phyloP scores from a whole-genome alignment of 2,888 invertebrate species.

The Yponomeuta evonymella region DNA sequence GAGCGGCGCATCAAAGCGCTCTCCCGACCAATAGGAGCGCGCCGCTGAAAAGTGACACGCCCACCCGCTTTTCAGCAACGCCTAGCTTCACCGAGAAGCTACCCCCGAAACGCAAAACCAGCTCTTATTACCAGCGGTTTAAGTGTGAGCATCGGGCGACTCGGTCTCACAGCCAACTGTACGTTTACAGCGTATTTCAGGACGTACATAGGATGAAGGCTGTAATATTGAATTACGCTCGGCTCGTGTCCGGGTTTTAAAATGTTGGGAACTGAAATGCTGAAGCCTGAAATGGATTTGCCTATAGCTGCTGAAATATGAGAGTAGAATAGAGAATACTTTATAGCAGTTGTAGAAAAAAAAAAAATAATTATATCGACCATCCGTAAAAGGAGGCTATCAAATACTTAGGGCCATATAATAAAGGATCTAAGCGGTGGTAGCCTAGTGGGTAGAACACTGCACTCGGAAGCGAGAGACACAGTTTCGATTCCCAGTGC shows the following conservation, averaged over 20 bases:
- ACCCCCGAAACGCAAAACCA: background rate
- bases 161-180: background rate
- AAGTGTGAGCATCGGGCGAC: background rate
- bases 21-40: conserved; percentile 47
- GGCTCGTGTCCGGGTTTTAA: background rate
- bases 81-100: conserved; percentile 27
- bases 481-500: too few relatives aligned
- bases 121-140: background rate
- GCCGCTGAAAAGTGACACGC: conserved; percentile 68
- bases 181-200: background rate
- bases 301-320: background rate
- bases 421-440: too few relatives aligned
- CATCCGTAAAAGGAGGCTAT: too few relatives aligned
- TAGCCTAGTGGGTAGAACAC: too few relatives aligned
- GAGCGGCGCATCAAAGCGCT: conserved; percentile 48
- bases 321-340: too few relatives aligned
- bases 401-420: too few relatives aligned
- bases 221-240: background rate
- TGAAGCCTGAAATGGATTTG: background rate
- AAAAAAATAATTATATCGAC: too few relatives aligned
- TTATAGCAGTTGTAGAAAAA: too few relatives aligned
- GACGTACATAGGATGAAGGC: background rate
- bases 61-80: conserved; percentile 67
- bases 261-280: background rate
- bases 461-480: too few relatives aligned